phyloP scores from a whole-genome alignment of 2,888 invertebrate species.

The Crematogaster levior region DNA sequence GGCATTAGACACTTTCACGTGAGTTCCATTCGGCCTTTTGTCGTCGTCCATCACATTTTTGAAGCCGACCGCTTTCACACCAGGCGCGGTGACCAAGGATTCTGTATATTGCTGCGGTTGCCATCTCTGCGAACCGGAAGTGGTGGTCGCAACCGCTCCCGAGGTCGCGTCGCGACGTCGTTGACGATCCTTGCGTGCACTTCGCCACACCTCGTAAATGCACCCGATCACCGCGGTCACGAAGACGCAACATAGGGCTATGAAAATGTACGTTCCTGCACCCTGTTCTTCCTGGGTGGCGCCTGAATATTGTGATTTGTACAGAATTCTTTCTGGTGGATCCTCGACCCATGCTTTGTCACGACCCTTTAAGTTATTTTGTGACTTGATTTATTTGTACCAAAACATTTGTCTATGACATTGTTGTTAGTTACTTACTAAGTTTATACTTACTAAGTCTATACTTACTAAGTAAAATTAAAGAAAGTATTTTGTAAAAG shows the following conservation, averaged over 20 bases:
- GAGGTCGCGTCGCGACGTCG: slow-evolving; percentile 74
- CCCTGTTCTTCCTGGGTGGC: slow-evolving; percentile 93
- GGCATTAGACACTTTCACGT: slow-evolving; percentile 74
- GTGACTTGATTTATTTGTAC: neutral
- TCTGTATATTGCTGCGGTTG: slow-evolving; percentile 79
- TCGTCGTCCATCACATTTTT: slow-evolving; percentile 80
- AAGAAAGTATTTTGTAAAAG: neutral
- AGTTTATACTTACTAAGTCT: no score
- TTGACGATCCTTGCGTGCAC: slow-evolving; percentile 81
- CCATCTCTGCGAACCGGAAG: slow-evolving; percentile 80
- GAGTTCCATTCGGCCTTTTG: slow-evolving; percentile 84
- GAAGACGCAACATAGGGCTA: slow-evolving; percentile 92
- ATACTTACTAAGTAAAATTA: no score
- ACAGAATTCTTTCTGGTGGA: slow-evolving; percentile 91
- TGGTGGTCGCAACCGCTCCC: slow-evolving; percentile 53
- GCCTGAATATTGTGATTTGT: slow-evolving; percentile 91
- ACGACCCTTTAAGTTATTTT: slow-evolving; percentile 87
- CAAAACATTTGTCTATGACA: neutral
- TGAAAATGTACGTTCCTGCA: slow-evolving; percentile 92
- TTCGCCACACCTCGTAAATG: slow-evolving; percentile 89
- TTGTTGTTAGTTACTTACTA: neutral
- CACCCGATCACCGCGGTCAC: slow-evolving; percentile 90
- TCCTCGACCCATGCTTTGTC: slow-evolving; percentile 95
- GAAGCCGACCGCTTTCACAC: slow-evolving; percentile 81
- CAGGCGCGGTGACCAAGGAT: slow-evolving; percentile 70